Evolutionary conservation across 2,797 vertebrate genomes (phyloP).

Genomic region (Sebastes baramenuke): DNA sequence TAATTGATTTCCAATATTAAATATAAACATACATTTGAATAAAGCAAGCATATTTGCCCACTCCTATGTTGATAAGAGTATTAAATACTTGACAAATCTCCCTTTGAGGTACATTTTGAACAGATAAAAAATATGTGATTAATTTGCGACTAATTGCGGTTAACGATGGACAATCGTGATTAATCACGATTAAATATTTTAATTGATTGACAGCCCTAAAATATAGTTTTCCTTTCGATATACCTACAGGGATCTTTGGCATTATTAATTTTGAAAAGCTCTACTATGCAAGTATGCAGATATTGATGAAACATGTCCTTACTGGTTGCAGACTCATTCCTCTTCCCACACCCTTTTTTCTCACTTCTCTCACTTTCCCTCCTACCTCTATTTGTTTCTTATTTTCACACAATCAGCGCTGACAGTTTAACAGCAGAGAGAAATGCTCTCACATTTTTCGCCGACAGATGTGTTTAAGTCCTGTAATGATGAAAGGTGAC

Average conservation of each 20-base stretch:
- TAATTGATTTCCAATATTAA: no score
- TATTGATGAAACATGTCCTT: background rate
- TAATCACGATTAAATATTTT: background rate
- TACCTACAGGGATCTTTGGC: background rate
- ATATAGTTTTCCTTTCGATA: background rate
- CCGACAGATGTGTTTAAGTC: slow-evolving; percentile 51
- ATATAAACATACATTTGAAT: no score
- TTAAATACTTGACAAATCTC: no score
- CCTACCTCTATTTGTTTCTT: slow-evolving; percentile 23
- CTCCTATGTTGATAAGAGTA: no score
- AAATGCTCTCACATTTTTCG: slow-evolving; percentile 35
- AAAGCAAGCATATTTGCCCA: no score
- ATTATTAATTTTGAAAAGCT: background rate
- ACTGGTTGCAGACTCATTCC: slow-evolving; percentile 13
- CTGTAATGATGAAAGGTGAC: slow-evolving; percentile 63
- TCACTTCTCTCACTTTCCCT: slow-evolving; percentile 46
- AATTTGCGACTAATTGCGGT: background rate
- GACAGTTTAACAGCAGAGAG: slow-evolving; percentile 61
- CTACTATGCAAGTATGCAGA: background rate
- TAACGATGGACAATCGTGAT: background rate
- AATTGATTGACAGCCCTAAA: no score
- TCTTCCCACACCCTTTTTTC: slow-evolving; percentile 29
- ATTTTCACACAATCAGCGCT: slow-evolving; percentile 61
- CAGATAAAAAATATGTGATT: background rate
- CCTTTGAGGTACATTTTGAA: background rate